Percentiles rank a stretch among this genome's conserved stretches.
phyloP scores from a whole-genome alignment of 1,140 invertebrate species.

The Saccostrea cuccullata region DNA sequence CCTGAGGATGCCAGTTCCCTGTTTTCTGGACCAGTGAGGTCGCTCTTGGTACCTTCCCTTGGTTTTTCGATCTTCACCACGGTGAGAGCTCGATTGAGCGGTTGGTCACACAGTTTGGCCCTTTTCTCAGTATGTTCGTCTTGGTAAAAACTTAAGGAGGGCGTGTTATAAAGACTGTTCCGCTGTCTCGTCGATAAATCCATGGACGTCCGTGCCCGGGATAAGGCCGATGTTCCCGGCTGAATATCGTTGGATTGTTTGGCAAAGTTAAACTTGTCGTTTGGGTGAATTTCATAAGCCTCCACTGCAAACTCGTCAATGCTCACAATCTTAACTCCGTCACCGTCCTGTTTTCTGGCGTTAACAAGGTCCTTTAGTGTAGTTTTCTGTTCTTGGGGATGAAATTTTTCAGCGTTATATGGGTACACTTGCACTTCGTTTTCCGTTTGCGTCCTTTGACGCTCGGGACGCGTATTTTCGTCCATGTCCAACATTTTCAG shows the following conservation, averaged over 20 bases:
- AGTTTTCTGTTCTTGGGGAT: conserved; percentile 33
- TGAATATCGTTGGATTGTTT: conserved; percentile 34
- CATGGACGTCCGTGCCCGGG: conserved; percentile 7
- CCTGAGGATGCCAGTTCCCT: neutral
- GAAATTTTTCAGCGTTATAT: neutral
- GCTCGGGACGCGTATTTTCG: neutral
- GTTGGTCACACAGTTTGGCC: neutral
- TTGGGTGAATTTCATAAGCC: conserved; percentile 50
- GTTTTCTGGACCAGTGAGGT: neutral
- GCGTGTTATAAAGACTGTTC: neutral
- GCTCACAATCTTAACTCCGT: conserved; percentile 46
- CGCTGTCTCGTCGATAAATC: neutral
- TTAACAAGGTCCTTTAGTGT: conserved; percentile 38
- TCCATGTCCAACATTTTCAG: conserved; percentile 42
- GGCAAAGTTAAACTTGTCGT: conserved; percentile 48
- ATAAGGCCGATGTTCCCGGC: neutral
- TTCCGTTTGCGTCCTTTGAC: neutral
- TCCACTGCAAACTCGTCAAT: conserved; percentile 49
- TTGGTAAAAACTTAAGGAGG: neutral
- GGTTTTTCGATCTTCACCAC: conserved; percentile 35
- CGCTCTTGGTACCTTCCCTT: neutral
- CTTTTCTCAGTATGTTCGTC: neutral
- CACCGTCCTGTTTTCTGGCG: conserved; percentile 9
- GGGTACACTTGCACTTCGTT: neutral
- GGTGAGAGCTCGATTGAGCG: conserved; percentile 19